These are phyloP conservation scores for Marisa cornuarietis DNA, from an alignment of 1,140 invertebrate genomes.

Conservation along the genomic window DNA sequence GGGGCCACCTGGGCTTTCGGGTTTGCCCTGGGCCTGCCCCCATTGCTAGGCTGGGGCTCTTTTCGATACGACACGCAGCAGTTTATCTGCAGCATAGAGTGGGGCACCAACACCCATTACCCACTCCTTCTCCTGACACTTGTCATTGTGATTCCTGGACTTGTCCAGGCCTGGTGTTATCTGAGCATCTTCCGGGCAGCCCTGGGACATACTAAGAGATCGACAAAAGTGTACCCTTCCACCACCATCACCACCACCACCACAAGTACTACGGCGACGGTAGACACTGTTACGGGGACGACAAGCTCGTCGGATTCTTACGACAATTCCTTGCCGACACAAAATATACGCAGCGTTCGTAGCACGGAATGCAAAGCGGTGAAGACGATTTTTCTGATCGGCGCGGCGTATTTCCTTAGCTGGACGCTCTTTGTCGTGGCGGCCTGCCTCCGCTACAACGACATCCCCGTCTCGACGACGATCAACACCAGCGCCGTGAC, in stretches of 20 bases:
- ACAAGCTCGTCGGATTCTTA: neutral
- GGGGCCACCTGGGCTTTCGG: constrained; percentile 36
- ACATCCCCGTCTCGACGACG: constrained; percentile 11
- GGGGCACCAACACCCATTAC: constrained; percentile 9
- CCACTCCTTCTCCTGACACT: neutral
- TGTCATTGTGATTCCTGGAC: neutral
- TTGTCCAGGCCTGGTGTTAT: neutral
- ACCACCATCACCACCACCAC: constrained; percentile 1
- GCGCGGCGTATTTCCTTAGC: constrained; percentile 38
- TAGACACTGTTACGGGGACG: constrained; percentile 12
- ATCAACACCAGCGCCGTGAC: constrained; percentile 34
- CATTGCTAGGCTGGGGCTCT: constrained; percentile 36
- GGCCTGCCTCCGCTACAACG: constrained; percentile 20
- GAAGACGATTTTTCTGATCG: constrained; percentile 48
- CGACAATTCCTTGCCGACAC: neutral
- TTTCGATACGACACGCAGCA: constrained; percentile 36
- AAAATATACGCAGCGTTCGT: neutral
- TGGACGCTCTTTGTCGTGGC: constrained; percentile 45
- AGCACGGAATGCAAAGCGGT: constrained; percentile 46
- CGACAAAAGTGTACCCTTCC: neutral
- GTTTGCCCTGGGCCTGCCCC: constrained; percentile 40
- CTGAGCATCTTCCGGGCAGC: neutral
- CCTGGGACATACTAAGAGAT: neutral
- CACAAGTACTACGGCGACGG: constrained; percentile 18
- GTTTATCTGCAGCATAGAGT: constrained; percentile 39